phyloP scores from a whole-genome alignment of 2,888 invertebrate species.

The Baronia brevicornis region DNA sequence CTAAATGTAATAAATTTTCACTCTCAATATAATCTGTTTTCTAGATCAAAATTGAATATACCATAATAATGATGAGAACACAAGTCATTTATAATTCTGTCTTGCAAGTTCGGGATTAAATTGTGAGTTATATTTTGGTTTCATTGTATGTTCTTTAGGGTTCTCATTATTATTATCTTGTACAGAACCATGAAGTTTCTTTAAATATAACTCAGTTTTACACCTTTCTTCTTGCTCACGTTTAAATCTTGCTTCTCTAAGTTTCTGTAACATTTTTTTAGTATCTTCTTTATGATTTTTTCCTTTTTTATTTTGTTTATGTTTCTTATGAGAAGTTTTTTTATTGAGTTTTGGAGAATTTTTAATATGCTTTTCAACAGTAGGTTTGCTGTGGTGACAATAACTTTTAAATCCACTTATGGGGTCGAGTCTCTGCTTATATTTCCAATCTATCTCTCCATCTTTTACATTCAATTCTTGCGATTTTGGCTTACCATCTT shows the following conservation, averaged over 20 bases:
- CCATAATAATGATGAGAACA: too few relatives aligned
- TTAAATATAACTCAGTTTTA: conserved; percentile 81
- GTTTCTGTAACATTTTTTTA: conserved; percentile 72
- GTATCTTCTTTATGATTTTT: conserved; percentile 34
- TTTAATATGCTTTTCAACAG: conserved; percentile 5
- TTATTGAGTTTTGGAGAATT: conserved; percentile 6
- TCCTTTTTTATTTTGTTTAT: conserved; percentile 23
- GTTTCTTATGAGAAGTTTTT: conserved; percentile 17
- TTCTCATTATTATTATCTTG: conserved; percentile 22
- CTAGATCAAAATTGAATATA: too few relatives aligned
- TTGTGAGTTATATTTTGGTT: conserved; percentile 95
- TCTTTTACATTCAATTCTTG: conserved; percentile 51
- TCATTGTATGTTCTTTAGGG: conserved; percentile 46
- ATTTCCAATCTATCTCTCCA: conserved; percentile 79
- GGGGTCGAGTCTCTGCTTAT: conserved; percentile 83
- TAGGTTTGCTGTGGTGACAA: conserved; percentile 32
- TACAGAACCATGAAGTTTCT: conserved; percentile 73
- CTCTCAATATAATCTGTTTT: too few relatives aligned
- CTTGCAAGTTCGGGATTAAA: conserved; percentile 94
- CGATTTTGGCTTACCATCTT: conserved; percentile 54
- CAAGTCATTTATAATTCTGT: conserved; percentile 81
- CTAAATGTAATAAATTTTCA: too few relatives aligned
- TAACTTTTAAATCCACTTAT: conserved; percentile 79
- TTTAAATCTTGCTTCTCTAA: conserved; percentile 85
- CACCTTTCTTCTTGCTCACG: conserved; percentile 87